Evolutionary conservation across 2,113 vertebrate species (phyloP).

Genomic region (Stigmatopora argus): DNA sequence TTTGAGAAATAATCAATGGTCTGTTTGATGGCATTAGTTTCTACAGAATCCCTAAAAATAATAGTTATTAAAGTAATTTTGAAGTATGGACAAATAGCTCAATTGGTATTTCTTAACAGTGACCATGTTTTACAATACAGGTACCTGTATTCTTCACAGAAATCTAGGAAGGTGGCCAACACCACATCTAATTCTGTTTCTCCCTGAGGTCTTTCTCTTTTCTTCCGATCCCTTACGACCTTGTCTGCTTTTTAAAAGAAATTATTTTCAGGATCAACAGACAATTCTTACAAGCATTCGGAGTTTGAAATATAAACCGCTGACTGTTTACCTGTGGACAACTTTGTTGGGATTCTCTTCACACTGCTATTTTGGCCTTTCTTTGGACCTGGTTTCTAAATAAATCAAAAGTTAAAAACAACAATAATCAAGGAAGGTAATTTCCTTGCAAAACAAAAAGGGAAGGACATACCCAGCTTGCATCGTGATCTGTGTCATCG

Average conservation of each 20-base stretch:
- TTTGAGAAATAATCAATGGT: conserved; percentile 68
- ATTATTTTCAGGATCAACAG: not conserved
- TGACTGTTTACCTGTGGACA: conserved; percentile 40
- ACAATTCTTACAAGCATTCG: not conserved
- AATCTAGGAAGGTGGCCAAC: conserved; percentile 42
- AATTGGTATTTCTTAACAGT: not conserved
- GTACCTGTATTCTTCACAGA: conserved; percentile 53
- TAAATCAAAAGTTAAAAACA: not conserved
- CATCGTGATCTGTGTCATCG: conserved; percentile 5
- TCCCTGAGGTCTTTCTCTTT: not conserved
- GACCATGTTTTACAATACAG: not conserved
- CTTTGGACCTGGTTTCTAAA: conserved; percentile 43
- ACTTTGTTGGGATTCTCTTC: not conserved
- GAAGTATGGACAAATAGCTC: not conserved
- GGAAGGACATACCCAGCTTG: conserved; percentile 27
- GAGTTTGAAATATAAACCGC: too few species aligned
- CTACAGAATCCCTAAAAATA: conserved; percentile 68
- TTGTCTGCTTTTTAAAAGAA: not conserved
- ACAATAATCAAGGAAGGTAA: not conserved
- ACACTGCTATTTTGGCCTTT: not conserved
- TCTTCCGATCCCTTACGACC: not conserved
- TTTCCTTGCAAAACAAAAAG: not conserved
- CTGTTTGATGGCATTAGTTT: conserved; percentile 61
- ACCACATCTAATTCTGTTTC: conserved; percentile 39
- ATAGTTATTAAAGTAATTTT: not conserved